Percentiles rank a stretch among this genome's conserved stretches.
Evolutionary conservation across 2,797 vertebrate genomes (phyloP).

Genomic region (Gallinago solitaria): DNA sequence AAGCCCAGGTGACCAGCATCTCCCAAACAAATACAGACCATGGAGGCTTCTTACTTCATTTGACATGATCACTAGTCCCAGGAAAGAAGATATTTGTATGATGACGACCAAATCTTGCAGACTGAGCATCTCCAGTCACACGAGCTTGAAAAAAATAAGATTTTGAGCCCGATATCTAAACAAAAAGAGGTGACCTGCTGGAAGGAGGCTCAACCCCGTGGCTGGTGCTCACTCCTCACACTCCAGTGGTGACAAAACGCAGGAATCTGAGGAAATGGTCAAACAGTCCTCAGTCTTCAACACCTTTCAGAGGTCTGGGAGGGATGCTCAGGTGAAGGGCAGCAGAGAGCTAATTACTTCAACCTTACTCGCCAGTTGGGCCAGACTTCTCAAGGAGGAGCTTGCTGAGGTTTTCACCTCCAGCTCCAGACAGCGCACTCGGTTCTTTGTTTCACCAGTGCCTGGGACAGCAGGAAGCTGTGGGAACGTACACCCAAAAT

Average conservation of each 20-base stretch:
- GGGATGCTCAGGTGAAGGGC: background rate
- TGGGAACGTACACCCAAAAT: background rate
- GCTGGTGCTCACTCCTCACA: background rate
- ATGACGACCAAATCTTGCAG: background rate
- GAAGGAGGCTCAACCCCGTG: background rate
- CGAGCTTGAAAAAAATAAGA: background rate
- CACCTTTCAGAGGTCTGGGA: background rate
- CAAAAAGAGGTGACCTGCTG: background rate
- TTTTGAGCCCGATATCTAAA: background rate
- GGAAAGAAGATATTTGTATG: background rate
- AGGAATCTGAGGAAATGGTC: background rate
- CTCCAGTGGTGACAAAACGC: background rate
- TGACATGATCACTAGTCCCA: background rate
- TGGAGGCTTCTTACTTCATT: background rate
- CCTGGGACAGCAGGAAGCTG: constrained; percentile 14
- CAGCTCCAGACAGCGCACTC: background rate
- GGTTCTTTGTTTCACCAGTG: background rate
- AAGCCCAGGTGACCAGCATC: background rate
- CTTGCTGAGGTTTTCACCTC: background rate
- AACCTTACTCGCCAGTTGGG: background rate
- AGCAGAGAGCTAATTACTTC: background rate
- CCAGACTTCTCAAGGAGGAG: background rate
- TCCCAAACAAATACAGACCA: background rate
- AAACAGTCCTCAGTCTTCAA: background rate
- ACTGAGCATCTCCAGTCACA: background rate